Conservation (phyloP, 2,113 vertebrate genomes). For the Entosphenus tridentatus region DNA sequence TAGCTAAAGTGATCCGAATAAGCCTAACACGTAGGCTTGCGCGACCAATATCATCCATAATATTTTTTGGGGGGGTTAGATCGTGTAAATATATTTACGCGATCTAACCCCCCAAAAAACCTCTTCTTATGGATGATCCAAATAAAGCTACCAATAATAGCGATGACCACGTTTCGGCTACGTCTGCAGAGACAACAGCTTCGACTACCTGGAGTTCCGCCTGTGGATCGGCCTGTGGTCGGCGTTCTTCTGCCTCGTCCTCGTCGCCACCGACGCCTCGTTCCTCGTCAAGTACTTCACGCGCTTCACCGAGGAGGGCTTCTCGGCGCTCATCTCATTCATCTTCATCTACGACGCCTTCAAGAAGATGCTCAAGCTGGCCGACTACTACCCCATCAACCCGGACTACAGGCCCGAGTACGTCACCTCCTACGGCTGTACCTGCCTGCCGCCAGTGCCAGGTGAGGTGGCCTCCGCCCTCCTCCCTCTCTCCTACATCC, state of each 20-base stretch:
- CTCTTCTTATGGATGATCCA: no score
- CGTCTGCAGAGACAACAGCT: conserved; percentile 41
- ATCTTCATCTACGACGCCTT: conserved; percentile 97
- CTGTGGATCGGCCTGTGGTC: conserved; percentile 97
- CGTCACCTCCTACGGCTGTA: conserved; percentile 51
- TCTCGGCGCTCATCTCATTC: conserved; percentile 92
- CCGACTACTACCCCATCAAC: conserved; percentile 73
- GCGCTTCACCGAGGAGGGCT: conserved; percentile 90
- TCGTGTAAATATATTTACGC: no score
- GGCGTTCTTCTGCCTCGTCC: conserved; percentile 56
- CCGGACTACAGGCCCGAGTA: conserved; percentile 38
- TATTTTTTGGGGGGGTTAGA: no score
- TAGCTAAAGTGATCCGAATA: no score
- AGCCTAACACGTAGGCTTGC: no score
- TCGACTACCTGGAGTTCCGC: conserved; percentile 90
- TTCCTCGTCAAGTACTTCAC: conserved; percentile 94
- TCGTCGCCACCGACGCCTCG: conserved; percentile 81
- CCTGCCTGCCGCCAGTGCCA: conserved; percentile 38
- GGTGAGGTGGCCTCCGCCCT: conserved; percentile 24
- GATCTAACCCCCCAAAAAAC: no score
- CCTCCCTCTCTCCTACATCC: no score
- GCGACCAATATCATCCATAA: no score
- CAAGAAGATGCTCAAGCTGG: conserved; percentile 92
- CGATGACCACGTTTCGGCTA: no score
- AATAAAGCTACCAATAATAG: no score